Evolutionary conservation across 35 echinoderm and acorn worm genomes (phyloP), one percentile per base, ranked within the genome.

Genomic region (Anneissia japonica): DNA sequence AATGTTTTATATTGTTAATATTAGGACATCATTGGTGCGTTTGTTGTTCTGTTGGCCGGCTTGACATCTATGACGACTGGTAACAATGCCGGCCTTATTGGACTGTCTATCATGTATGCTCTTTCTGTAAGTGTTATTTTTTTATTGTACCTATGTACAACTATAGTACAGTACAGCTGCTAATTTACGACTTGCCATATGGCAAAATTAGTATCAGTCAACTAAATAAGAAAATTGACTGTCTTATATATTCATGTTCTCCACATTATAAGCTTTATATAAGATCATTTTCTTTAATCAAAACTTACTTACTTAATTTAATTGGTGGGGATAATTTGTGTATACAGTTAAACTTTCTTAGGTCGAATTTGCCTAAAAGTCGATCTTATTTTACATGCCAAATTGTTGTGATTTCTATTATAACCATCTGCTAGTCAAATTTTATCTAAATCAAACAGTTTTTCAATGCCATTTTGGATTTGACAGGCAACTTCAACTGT

Each of bases 1-100:
- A 32, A 33, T 12, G 26, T 32, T 23, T 13, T 34, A 3, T 37
- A 35, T 77, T 77, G 3, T 34, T 13, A 34, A 35, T 37, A 0
- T 11, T 7, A 97, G 95, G 95, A 97, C 45, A 51, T 93, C n/a
- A 88, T 93, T 74, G 95, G 95, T 77, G 79, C 95, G 12, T 73
- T 93, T 4, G 81, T 97, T 31, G 91, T 97, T 31, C 85, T 97
- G 35, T 32, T 93, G 13, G 84, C 95, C 82, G 91, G 95, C 34
- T 26, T 90, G 7, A 80, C 87, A 0, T 75, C 82, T 72, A 35
- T 84, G 39, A 73, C 73, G 10, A n/a, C 82, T 37, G 75, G 39
- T 0, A 56, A 90, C 10, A 84, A 88, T 6, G 87, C 94, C 16
- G 88, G 94, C 35, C 82, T 90, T 46, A 91, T 97, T 30, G 94